Percentiles rank a stretch among this genome's conserved stretches.
Conservation (phyloP, 2,113 vertebrate species). For the Rhizomys pruinosus region DNA sequence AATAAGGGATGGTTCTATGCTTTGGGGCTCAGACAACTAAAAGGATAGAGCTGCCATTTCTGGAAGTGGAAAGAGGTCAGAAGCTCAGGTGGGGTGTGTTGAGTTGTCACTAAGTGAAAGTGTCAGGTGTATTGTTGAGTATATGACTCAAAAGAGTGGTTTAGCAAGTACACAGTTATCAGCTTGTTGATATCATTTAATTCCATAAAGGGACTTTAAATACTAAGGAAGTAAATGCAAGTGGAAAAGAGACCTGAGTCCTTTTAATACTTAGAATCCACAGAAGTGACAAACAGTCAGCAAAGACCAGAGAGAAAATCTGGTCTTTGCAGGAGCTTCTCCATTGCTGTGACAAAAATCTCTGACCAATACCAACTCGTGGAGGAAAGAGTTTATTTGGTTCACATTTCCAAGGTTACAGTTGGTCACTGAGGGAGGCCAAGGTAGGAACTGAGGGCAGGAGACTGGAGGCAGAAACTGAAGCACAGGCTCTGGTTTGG, state of each 20-base stretch:
- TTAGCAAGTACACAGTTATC: background rate
- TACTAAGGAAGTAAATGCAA: background rate
- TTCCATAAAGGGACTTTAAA: constrained; percentile 19
- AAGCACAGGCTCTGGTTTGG: too few species aligned
- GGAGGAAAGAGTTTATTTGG: too few species aligned
- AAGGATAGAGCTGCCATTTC: background rate
- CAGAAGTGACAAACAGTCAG: background rate
- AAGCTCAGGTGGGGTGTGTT: background rate
- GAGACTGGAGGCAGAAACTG: too few species aligned
- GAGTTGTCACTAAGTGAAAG: background rate
- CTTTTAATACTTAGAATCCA: background rate
- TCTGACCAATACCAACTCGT: too few species aligned
- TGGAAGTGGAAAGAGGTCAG: background rate
- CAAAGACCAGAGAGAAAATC: constrained; percentile 39
- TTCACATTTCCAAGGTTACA: too few species aligned
- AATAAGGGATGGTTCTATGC: background rate
- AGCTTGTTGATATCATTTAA: background rate
- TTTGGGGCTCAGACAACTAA: background rate
- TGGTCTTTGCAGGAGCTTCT: too few species aligned
- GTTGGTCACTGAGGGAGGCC: too few species aligned
- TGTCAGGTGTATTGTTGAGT: background rate
- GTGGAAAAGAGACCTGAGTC: constrained; percentile 9
- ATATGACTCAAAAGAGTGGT: background rate
- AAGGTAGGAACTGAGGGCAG: too few species aligned
- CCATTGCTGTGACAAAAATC: too few species aligned